Evolutionary conservation across 2,888 invertebrate species (phyloP).

Genomic region (Stegophylla sp.): DNA sequence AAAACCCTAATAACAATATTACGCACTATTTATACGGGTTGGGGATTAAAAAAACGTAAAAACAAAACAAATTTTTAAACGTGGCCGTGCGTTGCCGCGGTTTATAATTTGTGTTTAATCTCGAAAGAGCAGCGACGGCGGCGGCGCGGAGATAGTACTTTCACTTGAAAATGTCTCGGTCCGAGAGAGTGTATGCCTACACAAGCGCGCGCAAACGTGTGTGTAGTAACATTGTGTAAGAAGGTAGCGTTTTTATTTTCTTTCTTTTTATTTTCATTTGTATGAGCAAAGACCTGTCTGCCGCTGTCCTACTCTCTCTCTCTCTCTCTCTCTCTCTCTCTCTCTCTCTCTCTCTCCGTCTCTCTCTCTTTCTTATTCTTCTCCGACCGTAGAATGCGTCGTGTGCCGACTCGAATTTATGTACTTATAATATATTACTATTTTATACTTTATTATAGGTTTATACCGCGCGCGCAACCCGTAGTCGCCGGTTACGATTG

Average conservation of each 20-base stretch:
- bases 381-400: not conserved
- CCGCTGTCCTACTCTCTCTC: not conserved
- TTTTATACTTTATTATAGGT: slow-evolving; percentile 1
- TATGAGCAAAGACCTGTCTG: not conserved
- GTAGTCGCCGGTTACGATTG: not conserved
- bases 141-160: slow-evolving; percentile 44
- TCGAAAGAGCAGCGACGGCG: not conserved
- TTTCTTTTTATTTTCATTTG: slow-evolving; percentile 14
- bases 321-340: not conserved
- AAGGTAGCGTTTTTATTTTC: slow-evolving; percentile 30
- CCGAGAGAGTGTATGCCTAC: slow-evolving; percentile 5
- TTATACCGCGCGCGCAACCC: not conserved
- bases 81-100: not conserved
- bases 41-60: no score
- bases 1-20: not conserved
- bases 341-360: no score
- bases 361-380: not conserved
- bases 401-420: not conserved
- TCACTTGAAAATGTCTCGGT: slow-evolving; percentile 38
- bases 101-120: no score
- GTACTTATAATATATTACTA: not conserved
- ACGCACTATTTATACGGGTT: not conserved
- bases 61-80: slow-evolving; percentile 1
- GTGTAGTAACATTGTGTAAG: slow-evolving; percentile 4
- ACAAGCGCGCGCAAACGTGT: not conserved